Evolutionary conservation across 2,113 vertebrate genomes (phyloP).

Genomic region (Ptychochromis oligacanthus): DNA sequence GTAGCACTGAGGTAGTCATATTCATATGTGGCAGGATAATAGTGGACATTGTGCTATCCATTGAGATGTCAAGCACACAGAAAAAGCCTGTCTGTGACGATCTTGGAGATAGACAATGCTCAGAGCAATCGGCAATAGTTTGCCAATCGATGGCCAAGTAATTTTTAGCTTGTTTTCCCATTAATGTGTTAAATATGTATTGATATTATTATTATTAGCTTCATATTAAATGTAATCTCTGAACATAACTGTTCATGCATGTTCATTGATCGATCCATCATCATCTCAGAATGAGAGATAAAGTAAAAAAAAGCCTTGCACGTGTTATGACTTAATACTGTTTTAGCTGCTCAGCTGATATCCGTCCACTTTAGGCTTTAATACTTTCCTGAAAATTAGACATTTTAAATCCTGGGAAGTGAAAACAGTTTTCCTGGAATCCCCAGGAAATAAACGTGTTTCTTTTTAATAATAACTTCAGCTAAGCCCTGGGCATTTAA

Average conservation of each 20-base stretch:
- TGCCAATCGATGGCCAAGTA: background rate
- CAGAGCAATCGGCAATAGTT: background rate
- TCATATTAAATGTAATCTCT: accelerated
- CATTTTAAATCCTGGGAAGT: background rate
- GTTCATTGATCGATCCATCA: no score
- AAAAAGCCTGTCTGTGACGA: background rate
- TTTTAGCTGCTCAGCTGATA: background rate
- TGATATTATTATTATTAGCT: accelerated
- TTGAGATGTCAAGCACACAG: no score
- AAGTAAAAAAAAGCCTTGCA: background rate
- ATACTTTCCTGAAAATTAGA: background rate
- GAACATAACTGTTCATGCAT: background rate
- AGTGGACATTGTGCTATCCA: no score
- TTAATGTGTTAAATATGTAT: background rate
- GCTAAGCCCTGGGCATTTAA: no score
- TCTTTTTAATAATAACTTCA: no score
- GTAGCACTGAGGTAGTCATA: no score
- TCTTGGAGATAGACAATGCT: background rate
- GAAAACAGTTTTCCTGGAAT: background rate
- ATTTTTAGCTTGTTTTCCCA: background rate
- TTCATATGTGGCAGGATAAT: no score
- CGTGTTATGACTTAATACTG: background rate
- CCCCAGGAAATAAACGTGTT: background rate
- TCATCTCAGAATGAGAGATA: background rate
- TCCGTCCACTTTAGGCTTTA: background rate